phyloP scores from a whole-genome alignment of 2,888 invertebrate species.

The Argyresthia goedartella region DNA sequence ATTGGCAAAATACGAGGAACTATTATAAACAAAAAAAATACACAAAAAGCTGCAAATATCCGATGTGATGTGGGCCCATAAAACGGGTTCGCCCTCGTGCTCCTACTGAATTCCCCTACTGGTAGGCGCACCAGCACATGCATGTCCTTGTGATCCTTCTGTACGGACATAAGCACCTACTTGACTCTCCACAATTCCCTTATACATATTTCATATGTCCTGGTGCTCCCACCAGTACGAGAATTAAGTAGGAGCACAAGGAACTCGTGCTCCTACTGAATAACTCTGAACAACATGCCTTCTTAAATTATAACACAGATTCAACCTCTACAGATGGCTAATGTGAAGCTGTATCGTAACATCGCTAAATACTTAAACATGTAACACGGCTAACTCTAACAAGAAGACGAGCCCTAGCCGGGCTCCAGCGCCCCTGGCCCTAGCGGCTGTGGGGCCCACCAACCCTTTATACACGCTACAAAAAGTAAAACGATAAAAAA shows the following conservation, averaged over 20 bases:
- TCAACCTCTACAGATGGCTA: constrained; percentile 44
- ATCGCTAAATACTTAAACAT: constrained; percentile 35
- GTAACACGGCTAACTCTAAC: constrained; percentile 38
- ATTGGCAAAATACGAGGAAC: too few relatives aligned
- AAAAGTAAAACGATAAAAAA: constrained; percentile 57
- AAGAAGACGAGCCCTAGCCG: constrained; percentile 27
- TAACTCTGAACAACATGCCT: constrained; percentile 19
- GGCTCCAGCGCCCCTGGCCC: constrained; percentile 13
- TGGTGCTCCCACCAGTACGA: too few relatives aligned
- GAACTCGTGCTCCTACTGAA: too few relatives aligned
- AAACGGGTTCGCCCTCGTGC: too few relatives aligned
- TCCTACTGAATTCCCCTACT: too few relatives aligned
- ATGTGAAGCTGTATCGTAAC: constrained; percentile 29
- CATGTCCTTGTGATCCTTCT: too few relatives aligned
- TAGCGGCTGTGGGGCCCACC: constrained; percentile 16
- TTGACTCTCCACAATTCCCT: too few relatives aligned
- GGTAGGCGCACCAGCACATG: too few relatives aligned
- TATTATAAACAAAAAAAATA: not conserved
- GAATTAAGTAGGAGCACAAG: too few relatives aligned
- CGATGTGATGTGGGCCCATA: constrained; percentile 26
- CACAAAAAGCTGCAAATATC: not conserved
- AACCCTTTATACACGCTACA: constrained; percentile 39
- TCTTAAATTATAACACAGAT: constrained; percentile 31
- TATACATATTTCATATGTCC: too few relatives aligned
- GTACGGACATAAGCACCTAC: too few relatives aligned